A percentile compares a stretch with the other conserved stretches of the same genome.
Conservation (phyloP, 2,113 vertebrate genomes). For the Lepidothrix coronata region DNA sequence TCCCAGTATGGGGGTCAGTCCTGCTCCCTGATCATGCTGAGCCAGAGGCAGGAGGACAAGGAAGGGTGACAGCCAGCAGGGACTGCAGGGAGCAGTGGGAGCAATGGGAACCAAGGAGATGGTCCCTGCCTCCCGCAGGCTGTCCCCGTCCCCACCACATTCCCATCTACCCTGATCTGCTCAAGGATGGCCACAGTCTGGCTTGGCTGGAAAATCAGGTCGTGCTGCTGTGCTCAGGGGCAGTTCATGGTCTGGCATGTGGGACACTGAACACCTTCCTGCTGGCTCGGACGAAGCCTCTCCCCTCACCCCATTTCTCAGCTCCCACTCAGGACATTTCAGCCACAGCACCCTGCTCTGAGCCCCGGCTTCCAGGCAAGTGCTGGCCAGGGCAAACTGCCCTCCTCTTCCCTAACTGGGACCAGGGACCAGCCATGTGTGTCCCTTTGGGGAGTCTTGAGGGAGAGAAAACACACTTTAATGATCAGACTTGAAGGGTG, state of each 20-base stretch:
- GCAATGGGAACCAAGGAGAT: no score
- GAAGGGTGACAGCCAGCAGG: background rate
- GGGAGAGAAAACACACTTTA: background rate
- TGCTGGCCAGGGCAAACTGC: background rate
- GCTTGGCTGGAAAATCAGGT: conserved; percentile 39
- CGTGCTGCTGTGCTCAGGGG: background rate
- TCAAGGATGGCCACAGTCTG: background rate
- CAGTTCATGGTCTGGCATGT: background rate
- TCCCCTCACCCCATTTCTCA: background rate
- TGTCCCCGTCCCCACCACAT: background rate
- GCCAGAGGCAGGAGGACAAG: background rate
- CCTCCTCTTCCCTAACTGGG: background rate
- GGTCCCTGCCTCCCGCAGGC: background rate
- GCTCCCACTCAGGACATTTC: background rate
- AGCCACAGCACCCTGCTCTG: background rate
- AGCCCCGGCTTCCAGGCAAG: background rate
- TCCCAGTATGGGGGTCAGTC: background rate
- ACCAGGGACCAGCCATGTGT: background rate
- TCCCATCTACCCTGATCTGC: background rate
- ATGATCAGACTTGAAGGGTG: background rate
- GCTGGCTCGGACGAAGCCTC: background rate
- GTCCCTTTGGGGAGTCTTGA: background rate
- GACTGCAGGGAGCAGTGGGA: background rate
- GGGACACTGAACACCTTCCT: background rate
- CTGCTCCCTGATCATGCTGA: background rate